Conservation (phyloP, 2,888 invertebrate genomes). For the Watsonalla cultraria region DNA sequence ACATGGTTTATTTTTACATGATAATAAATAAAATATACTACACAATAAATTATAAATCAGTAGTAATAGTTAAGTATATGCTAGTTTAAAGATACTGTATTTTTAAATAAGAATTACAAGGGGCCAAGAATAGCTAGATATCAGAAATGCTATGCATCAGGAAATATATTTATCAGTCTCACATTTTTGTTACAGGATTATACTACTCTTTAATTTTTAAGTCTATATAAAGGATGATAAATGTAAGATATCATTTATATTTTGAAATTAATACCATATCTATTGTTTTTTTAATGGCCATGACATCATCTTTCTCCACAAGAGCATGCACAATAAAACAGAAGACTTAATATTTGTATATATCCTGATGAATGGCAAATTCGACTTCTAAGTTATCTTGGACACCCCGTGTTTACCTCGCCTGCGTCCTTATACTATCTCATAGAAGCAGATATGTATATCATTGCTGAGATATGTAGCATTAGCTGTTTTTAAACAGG, state of each 20-base stretch:
- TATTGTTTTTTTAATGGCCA: no score
- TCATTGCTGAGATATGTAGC: slow-evolving; percentile 45
- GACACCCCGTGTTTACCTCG: slow-evolving; percentile 15
- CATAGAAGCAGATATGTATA: slow-evolving; percentile 74
- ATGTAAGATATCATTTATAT: no score
- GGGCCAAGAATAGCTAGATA: neutral
- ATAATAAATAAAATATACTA: slow-evolving; percentile 43
- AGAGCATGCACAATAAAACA: neutral
- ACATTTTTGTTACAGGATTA: neutral
- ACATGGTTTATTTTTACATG: slow-evolving; percentile 44
- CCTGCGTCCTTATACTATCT: slow-evolving; percentile 36
- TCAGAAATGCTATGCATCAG: neutral
- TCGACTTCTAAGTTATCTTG: neutral
- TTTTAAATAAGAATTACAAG: neutral
- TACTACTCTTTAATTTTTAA: no score
- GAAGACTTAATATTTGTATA: neutral
- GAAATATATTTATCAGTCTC: slow-evolving; percentile 6
- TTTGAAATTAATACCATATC: no score
- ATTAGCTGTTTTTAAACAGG: slow-evolving; percentile 15
- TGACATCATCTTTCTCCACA: no score
- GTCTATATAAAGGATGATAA: no score
- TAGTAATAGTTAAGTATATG: slow-evolving; percentile 11
- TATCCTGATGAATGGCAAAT: neutral
- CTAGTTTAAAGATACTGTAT: neutral
- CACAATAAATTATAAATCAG: slow-evolving; percentile 27